These are phyloP conservation scores for Laterallus jamaicensis DNA, from an alignment of 2,113 vertebrate genomes.

Conservation along the genomic window DNA sequence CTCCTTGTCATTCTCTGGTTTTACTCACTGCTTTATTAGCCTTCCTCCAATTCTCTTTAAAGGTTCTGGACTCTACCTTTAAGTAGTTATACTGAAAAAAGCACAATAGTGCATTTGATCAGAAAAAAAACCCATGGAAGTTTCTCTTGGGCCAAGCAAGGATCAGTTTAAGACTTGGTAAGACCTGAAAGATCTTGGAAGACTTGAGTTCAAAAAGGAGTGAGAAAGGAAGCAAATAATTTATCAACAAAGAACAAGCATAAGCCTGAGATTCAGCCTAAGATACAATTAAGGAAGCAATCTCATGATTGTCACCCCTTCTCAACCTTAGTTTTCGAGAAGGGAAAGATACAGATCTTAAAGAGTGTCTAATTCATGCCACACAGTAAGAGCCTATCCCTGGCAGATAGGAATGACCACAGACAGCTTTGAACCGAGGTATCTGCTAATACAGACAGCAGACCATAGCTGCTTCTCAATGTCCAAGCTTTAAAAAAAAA, in stretches of 20 bases:
- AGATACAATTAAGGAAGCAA: background rate
- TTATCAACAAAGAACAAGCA: background rate
- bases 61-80: background rate
- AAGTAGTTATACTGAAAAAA: background rate
- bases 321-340: background rate
- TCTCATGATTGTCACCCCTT: background rate
- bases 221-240: background rate
- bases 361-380: background rate
- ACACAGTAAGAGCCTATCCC: background rate
- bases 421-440: background rate
- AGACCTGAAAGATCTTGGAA: background rate
- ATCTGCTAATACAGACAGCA: background rate
- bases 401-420: background rate
- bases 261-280: background rate
- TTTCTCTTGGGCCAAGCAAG: background rate
- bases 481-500: background rate
- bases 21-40: background rate
- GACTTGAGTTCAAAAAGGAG: background rate
- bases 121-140: background rate
- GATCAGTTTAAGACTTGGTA: background rate
- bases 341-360: background rate
- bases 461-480: background rate
- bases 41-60: background rate
- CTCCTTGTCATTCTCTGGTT: background rate
- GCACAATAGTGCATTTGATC: background rate